Conservation (phyloP, 1,140 invertebrate species). For the Pomacea maculata region DNA sequence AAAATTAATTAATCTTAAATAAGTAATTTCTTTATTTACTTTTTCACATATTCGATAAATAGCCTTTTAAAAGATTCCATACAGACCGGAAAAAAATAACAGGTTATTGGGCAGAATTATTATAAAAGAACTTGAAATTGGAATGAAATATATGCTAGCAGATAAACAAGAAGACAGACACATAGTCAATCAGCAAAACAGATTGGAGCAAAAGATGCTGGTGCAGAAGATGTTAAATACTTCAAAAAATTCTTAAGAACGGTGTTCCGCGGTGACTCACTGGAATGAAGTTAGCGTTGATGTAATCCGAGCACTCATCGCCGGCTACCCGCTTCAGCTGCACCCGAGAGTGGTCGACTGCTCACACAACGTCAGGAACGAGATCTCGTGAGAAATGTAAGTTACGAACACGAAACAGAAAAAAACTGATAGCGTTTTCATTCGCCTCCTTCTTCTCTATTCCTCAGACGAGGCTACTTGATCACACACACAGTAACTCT, state of each 20-base stretch:
- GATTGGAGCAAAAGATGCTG: background rate
- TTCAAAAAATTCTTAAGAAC: background rate
- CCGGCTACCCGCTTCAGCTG: slow-evolving; percentile 78
- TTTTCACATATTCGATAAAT: too few relatives aligned
- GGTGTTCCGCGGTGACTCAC: slow-evolving; percentile 32
- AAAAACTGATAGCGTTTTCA: too few relatives aligned
- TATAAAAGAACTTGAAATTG: background rate
- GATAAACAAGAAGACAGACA: background rate
- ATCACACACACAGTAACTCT: too few relatives aligned
- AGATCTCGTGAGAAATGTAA: too few relatives aligned
- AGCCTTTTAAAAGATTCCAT: too few relatives aligned
- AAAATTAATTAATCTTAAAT: background rate
- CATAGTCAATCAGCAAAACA: background rate
- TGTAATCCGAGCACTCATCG: slow-evolving; percentile 65
- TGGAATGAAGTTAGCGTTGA: slow-evolving; percentile 58
- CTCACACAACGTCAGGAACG: too few relatives aligned
- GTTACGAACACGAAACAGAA: too few relatives aligned
- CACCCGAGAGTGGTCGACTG: slow-evolving; percentile 93
- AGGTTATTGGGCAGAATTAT: background rate
- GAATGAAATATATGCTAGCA: background rate
- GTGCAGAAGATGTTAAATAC: background rate
- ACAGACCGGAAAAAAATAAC: background rate
- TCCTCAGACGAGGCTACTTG: too few relatives aligned
- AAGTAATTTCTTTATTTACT: too few relatives aligned
- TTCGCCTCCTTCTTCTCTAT: too few relatives aligned